Percentiles rank a stretch among this genome's conserved stretches.
phyloP scores from a whole-genome alignment of 2,888 invertebrate genomes.

The Erpobdella octoculata region DNA sequence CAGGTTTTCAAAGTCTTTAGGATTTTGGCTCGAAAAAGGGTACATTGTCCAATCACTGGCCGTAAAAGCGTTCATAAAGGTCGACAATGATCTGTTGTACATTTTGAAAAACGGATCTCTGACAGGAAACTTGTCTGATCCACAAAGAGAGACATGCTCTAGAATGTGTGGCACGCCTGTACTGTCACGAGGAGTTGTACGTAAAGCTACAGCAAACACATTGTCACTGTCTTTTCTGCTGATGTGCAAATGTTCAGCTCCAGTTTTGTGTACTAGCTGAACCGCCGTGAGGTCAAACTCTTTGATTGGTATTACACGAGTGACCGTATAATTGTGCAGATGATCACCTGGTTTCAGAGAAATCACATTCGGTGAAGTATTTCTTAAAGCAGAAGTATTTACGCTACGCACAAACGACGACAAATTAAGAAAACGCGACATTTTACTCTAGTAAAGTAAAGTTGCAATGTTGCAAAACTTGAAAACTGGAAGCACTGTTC shows the following conservation, averaged over 20 bases:
- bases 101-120: constrained; percentile 94
- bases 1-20: constrained; percentile 67
- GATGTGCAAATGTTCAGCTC: constrained; percentile 75
- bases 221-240: constrained; percentile 80
- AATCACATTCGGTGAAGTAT: too few species aligned
- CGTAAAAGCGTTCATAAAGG: constrained; percentile 92
- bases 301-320: constrained; percentile 55
- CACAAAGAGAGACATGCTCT: constrained; percentile 83
- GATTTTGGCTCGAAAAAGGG: constrained; percentile 85
- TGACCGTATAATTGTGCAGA: constrained; percentile 36
- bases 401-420: too few species aligned
- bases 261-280: constrained; percentile 65
- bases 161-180: constrained; percentile 86
- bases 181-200: constrained; percentile 80
- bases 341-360: constrained; percentile 30
- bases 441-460: too few species aligned
- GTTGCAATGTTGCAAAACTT: too few species aligned
- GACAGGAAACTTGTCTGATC: constrained; percentile 77
- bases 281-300: constrained; percentile 77
- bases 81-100: constrained; percentile 80
- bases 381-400: too few species aligned
- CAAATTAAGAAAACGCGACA: too few species aligned
- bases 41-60: constrained; percentile 87
- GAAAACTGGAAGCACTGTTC: too few species aligned
- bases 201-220: constrained; percentile 76